Evolutionary conservation across 2,113 vertebrate species (phyloP).

Genomic region (Mellivora capensis): DNA sequence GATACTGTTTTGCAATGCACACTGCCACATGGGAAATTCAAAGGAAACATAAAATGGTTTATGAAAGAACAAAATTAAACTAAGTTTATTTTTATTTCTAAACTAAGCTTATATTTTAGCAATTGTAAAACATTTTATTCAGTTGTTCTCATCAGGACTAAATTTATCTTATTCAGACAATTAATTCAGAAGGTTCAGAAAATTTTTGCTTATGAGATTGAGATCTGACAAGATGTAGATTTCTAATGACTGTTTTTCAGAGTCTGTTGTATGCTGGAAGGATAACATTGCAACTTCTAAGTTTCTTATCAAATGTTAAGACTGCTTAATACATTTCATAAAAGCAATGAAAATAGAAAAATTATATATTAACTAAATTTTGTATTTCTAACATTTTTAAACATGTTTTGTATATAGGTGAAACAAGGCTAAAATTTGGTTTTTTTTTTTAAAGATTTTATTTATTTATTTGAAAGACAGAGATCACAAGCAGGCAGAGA

Average conservation of each 20-base stretch:
- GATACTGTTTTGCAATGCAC: not conserved
- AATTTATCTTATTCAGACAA: not conserved
- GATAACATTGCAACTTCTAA: not conserved
- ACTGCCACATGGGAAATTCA: not conserved
- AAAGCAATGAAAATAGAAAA: not conserved
- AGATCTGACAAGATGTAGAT: not conserved
- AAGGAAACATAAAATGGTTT: not conserved
- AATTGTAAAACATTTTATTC: conserved; percentile 18
- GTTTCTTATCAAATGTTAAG: not conserved
- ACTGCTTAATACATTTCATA: not conserved
- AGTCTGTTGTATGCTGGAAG: not conserved
- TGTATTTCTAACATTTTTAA: not conserved
- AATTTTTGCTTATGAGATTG: not conserved
- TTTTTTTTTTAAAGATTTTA: no score
- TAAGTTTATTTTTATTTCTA: conserved; percentile 1
- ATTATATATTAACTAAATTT: not conserved
- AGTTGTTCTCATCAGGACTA: not conserved
- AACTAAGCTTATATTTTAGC: not conserved
- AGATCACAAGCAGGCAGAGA: no score
- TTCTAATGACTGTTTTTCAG: not conserved
- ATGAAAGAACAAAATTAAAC: not conserved
- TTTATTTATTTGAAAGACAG: no score
- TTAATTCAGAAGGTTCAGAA: not conserved
- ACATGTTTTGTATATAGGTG: not conserved
- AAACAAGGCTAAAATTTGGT: not conserved